phyloP scores from a whole-genome alignment of 2,888 invertebrate species.

The Dynastes hyllus region DNA sequence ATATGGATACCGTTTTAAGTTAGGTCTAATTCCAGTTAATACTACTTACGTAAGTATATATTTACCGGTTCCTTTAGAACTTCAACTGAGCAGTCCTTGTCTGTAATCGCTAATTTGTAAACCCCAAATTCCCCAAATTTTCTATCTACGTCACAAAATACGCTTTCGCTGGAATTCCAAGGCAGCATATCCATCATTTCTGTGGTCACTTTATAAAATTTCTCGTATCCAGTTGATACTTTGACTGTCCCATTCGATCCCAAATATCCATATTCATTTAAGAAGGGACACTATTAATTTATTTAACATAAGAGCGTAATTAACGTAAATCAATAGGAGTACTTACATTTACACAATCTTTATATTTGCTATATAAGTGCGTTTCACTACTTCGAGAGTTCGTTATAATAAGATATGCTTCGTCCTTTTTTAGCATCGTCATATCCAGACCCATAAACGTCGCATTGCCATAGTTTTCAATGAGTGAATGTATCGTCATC shows the following conservation, averaged over 20 bases:
- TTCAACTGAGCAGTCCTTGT: conserved; percentile 74
- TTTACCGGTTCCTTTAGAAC: conserved; percentile 79
- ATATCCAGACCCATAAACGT: conserved; percentile 75
- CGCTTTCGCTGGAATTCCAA: conserved; percentile 65
- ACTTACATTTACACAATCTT: conserved; percentile 82
- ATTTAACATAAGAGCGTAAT: not conserved
- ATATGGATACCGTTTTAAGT: conserved; percentile 12
- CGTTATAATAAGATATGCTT: conserved; percentile 77
- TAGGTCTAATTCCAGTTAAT: not conserved
- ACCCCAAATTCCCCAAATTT: conserved; percentile 82
- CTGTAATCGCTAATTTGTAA: conserved; percentile 76
- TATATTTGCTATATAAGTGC: conserved; percentile 78
- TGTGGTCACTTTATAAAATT: conserved; percentile 53
- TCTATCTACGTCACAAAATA: conserved; percentile 76
- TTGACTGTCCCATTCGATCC: conserved; percentile 24
- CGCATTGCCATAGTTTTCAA: conserved; percentile 74
- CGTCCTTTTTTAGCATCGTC: conserved; percentile 76
- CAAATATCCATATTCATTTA: not conserved
- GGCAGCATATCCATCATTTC: conserved; percentile 47
- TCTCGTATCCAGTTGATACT: conserved; percentile 52
- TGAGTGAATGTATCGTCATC: conserved; percentile 72
- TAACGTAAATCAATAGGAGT: not conserved
- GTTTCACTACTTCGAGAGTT: conserved; percentile 63
- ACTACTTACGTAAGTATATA: conserved; percentile 80
- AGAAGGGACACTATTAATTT: conserved; percentile 57